These are phyloP conservation scores for Drosophila pectinifera DNA, from an alignment of 1,140 invertebrate genomes.

Conservation along the genomic window DNA sequence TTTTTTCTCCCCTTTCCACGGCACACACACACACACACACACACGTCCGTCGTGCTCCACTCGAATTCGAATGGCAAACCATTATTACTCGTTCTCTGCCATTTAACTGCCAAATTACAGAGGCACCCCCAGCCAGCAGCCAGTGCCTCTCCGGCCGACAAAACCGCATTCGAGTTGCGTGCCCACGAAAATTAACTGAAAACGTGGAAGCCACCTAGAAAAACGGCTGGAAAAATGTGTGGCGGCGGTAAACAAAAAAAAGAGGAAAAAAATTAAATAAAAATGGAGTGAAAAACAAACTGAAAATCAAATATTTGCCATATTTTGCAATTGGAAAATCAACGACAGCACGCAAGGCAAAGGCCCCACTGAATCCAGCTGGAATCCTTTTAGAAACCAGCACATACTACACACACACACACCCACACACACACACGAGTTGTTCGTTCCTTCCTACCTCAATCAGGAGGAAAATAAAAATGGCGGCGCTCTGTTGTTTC, in stretches of 20 bases:
- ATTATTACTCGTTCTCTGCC: constrained; percentile 57
- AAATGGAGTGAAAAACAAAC: constrained; percentile 33
- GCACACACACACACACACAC: constrained; percentile 1
- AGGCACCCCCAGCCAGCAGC: constrained; percentile 17
- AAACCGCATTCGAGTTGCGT: constrained; percentile 66
- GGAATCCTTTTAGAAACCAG: constrained; percentile 36
- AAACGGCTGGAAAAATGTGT: constrained; percentile 8
- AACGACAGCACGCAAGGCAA: constrained; percentile 62
- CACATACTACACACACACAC: constrained; percentile 15
- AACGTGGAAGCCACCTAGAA: constrained; percentile 44
- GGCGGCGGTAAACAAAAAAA: constrained; percentile 12
- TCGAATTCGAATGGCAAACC: constrained; percentile 42
- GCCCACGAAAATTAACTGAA: constrained; percentile 68
- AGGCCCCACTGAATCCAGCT: constrained; percentile 4
- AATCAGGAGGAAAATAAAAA: constrained; percentile 63
- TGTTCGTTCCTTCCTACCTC: constrained; percentile 23
- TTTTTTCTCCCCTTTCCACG: constrained; percentile 6
- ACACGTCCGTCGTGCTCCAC: constrained; percentile 30
- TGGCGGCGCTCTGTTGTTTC: constrained; percentile 65
- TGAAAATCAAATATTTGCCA: constrained; percentile 68
- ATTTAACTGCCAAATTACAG: constrained; percentile 68
- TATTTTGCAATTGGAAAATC: constrained; percentile 65
- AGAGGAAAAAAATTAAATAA: too few relatives aligned
- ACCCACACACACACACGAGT: constrained; percentile 13
- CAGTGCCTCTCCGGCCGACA: not conserved